Percentiles rank a stretch among this genome's conserved stretches.
phyloP scores from a whole-genome alignment of 2,888 invertebrate genomes.

The Rhaphigaster nebulosa region DNA sequence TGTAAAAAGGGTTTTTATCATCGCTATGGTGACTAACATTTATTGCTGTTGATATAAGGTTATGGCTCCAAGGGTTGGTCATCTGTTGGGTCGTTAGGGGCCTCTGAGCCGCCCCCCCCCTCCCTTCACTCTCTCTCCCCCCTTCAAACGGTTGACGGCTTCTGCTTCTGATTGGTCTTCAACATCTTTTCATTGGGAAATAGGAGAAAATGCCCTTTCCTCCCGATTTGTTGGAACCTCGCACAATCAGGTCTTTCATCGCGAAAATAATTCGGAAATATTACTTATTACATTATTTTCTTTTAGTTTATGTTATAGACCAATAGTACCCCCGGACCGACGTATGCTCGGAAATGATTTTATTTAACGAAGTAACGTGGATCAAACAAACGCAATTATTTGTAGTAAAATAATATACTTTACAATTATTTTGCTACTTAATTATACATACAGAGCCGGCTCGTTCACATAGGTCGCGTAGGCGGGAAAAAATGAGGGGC shows the following conservation, averaged over 20 bases:
- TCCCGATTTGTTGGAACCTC: background rate
- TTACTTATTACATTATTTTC: no score
- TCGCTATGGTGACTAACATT: background rate
- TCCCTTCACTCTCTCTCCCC: background rate
- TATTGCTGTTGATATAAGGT: background rate
- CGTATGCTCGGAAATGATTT: no score
- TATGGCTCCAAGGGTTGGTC: background rate
- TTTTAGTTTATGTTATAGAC: no score
- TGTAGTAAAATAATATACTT: no score
- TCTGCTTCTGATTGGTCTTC: background rate
- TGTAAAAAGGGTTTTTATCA: conserved; percentile 9
- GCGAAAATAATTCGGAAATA: no score
- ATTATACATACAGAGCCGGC: no score
- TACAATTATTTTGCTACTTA: no score
- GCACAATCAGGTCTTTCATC: background rate
- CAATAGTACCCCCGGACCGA: no score
- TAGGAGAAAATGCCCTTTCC: background rate
- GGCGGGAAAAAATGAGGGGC: no score
- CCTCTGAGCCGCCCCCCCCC: background rate
- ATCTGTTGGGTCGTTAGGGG: background rate
- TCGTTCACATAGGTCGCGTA: no score
- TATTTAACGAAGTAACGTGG: no score
- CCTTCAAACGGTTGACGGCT: background rate
- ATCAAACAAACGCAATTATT: no score
- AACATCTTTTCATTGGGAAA: background rate